phyloP scores from a whole-genome alignment of 2,888 invertebrate genomes.

The Drosophila borborema region DNA sequence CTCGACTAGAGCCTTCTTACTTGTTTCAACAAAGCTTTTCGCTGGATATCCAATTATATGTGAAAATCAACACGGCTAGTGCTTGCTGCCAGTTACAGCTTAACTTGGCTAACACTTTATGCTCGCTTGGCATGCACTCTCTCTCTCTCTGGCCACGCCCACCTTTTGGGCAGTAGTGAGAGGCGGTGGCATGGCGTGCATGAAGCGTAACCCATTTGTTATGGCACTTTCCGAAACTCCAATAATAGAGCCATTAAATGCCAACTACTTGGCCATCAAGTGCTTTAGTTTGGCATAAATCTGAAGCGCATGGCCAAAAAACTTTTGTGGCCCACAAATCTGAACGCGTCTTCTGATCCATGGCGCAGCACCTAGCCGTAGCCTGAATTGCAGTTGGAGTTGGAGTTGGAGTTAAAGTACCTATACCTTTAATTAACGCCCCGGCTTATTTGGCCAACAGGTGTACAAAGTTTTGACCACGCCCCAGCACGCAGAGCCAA shows the following conservation, averaged over 20 bases:
- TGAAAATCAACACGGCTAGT: conserved; percentile 22
- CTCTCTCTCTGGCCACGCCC: background rate
- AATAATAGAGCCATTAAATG: conserved; percentile 80
- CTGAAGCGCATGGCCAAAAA: conserved; percentile 60
- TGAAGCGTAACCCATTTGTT: conserved; percentile 67
- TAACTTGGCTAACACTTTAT: conserved; percentile 4
- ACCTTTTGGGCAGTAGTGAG: background rate
- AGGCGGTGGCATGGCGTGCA: background rate
- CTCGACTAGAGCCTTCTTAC: no score
- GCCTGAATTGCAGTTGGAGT: background rate
- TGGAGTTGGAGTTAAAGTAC: background rate
- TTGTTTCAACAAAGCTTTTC: background rate
- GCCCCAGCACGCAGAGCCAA: conserved; percentile 2
- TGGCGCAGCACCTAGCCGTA: background rate
- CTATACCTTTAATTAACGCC: conserved; percentile 75
- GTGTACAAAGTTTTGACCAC: conserved; percentile 64
- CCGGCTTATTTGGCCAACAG: conserved; percentile 59
- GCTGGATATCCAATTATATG: background rate
- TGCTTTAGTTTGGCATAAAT: conserved; percentile 80
- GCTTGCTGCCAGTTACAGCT: conserved; percentile 19
- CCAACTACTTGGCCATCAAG: conserved; percentile 79
- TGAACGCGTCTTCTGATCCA: conserved; percentile 26
- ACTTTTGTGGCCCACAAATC: conserved; percentile 59
- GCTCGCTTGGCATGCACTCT: background rate
- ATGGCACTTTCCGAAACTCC: conserved; percentile 69